phyloP scores from a whole-genome alignment of 2,888 invertebrate genomes.

The Chymomyza fuscimana region DNA sequence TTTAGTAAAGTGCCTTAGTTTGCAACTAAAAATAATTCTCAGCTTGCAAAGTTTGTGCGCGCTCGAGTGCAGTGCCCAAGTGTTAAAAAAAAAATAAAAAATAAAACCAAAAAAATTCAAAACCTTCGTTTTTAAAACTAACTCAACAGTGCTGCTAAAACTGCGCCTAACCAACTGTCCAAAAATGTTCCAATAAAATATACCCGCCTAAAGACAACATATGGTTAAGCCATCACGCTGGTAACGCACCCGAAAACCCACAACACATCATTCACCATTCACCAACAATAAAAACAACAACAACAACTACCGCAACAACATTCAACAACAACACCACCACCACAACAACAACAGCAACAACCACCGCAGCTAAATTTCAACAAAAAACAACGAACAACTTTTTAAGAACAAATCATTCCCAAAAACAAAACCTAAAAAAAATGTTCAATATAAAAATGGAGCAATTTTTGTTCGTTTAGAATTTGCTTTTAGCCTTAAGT shows the following conservation, averaged over 20 bases:
- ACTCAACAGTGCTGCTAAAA: constrained; percentile 46
- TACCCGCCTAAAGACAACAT: not conserved
- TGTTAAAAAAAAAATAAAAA: constrained; percentile 25
- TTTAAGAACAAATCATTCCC: constrained; percentile 37
- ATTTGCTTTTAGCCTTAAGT: not conserved
- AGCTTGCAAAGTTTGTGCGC: not conserved
- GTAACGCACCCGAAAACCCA: not conserved
- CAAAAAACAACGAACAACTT: constrained; percentile 32
- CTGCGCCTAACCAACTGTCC: constrained; percentile 14
- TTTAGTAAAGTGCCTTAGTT: not conserved
- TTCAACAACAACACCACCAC: constrained; percentile 41
- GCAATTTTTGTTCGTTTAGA: constrained; percentile 49
- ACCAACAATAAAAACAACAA: constrained; percentile 42
- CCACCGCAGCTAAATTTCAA: constrained; percentile 39
- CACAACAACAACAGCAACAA: constrained; percentile 39
- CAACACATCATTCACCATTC: constrained; percentile 58
- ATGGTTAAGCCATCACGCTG: constrained; percentile 14
- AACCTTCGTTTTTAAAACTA: constrained; percentile 33
- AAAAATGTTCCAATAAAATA: not conserved
- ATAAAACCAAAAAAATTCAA: not conserved
- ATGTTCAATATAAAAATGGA: constrained; percentile 43
- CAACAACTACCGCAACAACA: constrained; percentile 22
- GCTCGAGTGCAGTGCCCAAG: constrained; percentile 31
- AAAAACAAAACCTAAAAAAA: constrained; percentile 23
- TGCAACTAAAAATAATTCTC: not conserved